Evolutionary conservation across 1,140 invertebrate species (phyloP), one percentile per base, ranked within the genome.

Genomic region (Trichogramma pretiosum): DNA sequence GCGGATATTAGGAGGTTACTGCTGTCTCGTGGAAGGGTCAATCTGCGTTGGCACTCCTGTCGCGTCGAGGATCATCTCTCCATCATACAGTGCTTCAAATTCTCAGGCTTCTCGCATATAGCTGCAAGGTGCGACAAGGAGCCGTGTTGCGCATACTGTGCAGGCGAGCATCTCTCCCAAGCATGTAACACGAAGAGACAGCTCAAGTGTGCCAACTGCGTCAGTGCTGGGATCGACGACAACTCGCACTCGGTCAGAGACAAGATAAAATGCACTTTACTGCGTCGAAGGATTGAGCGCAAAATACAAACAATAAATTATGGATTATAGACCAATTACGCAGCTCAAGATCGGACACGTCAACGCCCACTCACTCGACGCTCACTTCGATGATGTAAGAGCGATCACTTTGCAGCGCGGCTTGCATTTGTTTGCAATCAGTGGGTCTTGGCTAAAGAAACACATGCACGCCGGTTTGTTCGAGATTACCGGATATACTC

Each of bases 61-160:
- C n/a, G n/a, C n/a, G n/a, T n/a, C n/a, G n/a, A n/a, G n/a, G n/a
- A n/a, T n/a, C n/a, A n/a, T n/a, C n/a, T n/a, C n/a, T n/a, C n/a
- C n/a, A 21, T 37, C 21, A 17, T 37, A 19, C 35, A 37, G n/a
- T 37, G 35, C 14, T 37, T 37, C n/a, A 37, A 37, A 37, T 37
- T 8, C 18, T 4, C 5, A 3, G 35, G 17, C 5, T 37, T 18
- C 17, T 10, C 8, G 3, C 35, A 37, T 37, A 19, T 37, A 19
- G 35, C 35, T 5, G 21, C 7, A 3, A n/a, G n/a, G 3, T 37
- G 35, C 21, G 3, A 17, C 3, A 18, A 19, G 3, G n/a, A n/a
- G n/a, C n/a, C n/a, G n/a, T n/a, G n/a, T n/a, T n/a, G n/a, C n/a
- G n/a, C n/a, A n/a, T n/a, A n/a, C 5, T 37, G 17, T n/a, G n/a